Conservation (phyloP, 2,113 vertebrate species). For the Carassius gibelio region DNA sequence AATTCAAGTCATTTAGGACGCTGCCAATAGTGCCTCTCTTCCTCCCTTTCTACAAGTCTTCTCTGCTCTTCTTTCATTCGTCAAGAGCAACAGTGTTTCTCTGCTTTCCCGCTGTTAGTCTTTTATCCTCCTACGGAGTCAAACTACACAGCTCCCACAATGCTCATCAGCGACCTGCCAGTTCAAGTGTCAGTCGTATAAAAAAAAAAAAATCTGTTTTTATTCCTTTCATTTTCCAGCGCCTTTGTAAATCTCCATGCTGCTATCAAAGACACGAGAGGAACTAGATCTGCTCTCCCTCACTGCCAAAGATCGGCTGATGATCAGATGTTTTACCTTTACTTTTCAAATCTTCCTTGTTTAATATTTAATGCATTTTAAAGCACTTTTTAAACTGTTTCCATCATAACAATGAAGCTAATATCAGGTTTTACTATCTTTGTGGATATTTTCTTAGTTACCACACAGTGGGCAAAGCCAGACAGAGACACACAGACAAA, state of each 20-base stretch:
- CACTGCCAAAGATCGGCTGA: neutral
- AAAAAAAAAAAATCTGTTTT: neutral
- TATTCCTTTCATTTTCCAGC: neutral
- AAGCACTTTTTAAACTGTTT: neutral
- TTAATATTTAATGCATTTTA: neutral
- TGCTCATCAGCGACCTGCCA: neutral
- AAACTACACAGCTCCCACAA: conserved; percentile 3
- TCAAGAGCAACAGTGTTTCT: neutral
- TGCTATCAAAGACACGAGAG: neutral
- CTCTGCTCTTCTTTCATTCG: conserved; percentile 2
- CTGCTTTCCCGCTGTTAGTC: neutral
- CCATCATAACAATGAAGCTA: neutral
- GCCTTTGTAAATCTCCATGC: neutral
- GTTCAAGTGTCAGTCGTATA: neutral
- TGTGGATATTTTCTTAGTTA: neutral
- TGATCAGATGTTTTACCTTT: neutral
- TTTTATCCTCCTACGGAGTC: conserved; percentile 7
- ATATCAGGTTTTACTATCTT: neutral
- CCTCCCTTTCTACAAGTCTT: conserved; percentile 21
- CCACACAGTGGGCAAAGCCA: neutral
- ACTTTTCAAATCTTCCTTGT: neutral
- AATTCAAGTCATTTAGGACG: neutral
- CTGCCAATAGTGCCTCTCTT: conserved; percentile 19
- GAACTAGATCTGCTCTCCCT: neutral
- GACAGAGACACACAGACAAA: conserved; percentile 9